Percentiles rank a stretch among this genome's conserved stretches.
These are phyloP conservation scores for Campopleginae sp. DNA, from an alignment of 2,888 invertebrate genomes.

Conservation along the genomic window DNA sequence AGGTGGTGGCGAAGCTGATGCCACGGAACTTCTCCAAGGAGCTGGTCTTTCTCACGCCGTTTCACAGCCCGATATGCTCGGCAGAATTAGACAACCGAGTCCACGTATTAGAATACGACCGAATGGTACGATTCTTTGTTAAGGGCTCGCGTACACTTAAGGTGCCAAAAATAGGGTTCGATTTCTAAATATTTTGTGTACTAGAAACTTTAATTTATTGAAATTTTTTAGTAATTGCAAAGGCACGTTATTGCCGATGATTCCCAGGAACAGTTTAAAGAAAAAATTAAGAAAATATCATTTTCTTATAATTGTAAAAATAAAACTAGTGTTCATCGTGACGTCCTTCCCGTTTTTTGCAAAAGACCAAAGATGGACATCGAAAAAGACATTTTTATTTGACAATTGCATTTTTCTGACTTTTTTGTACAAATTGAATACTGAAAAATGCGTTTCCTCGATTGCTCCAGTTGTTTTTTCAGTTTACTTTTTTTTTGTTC, in stretches of 20 bases:
- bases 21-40: slow-evolving; percentile 83
- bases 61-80: slow-evolving; percentile 84
- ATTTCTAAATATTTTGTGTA: no score
- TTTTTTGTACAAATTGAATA: not conserved
- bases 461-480: not conserved
- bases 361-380: no score
- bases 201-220: no score
- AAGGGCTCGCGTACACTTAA: not conserved
- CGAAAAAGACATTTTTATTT: no score
- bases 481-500: slow-evolving; percentile 33
- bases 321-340: no score
- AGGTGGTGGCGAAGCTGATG: slow-evolving; percentile 83
- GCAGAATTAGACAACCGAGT: slow-evolving; percentile 78
- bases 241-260: no score
- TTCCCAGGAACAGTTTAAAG: no score
- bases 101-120: slow-evolving; percentile 78
- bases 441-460: not conserved
- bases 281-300: no score
- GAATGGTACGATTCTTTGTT: slow-evolving; percentile 72
- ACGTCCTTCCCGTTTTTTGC: no score
- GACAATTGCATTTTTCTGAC: no score
- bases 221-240: no score
- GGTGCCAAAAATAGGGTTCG: not conserved
- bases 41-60: slow-evolving; percentile 82
- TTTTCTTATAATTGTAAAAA: no score